A percentile compares a stretch with the other conserved stretches of the same genome.
These are phyloP conservation scores for Trichopoda pennipes DNA, from an alignment of 2,888 invertebrate species.

Conservation along the genomic window DNA sequence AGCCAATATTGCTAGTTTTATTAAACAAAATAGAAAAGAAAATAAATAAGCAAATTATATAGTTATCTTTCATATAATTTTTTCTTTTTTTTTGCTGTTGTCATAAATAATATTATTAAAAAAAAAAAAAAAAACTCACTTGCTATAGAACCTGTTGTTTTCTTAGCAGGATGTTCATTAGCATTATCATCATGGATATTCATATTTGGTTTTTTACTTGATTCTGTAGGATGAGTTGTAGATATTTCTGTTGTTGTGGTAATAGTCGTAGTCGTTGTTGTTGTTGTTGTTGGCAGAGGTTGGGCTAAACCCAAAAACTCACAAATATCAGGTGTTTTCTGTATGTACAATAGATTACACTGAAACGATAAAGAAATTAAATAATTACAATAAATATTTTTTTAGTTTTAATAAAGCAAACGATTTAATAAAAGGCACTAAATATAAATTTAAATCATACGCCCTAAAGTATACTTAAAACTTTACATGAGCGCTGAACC, in stretches of 20 bases:
- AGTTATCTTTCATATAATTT: constrained; percentile 4
- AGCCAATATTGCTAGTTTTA: constrained; percentile 74
- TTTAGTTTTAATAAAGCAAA: neutral
- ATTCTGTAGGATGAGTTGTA: constrained; percentile 24
- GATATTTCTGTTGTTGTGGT: constrained; percentile 40
- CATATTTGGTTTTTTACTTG: constrained; percentile 34
- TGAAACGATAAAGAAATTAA: constrained; percentile 68
- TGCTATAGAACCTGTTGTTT: constrained; percentile 75
- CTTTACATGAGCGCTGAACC: no score
- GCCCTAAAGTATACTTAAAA: no score
- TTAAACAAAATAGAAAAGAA: constrained; percentile 28
- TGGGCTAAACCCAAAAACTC: constrained; percentile 75
- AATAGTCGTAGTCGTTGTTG: constrained; percentile 33
- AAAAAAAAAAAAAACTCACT: constrained; percentile 71
- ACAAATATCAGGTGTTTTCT: constrained; percentile 79
- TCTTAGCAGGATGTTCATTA: constrained; percentile 70
- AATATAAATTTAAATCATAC: no score
- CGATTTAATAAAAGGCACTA: no score
- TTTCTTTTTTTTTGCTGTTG: neutral
- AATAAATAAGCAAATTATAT: constrained; percentile 10
- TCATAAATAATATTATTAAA: constrained; percentile 23
- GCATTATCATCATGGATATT: constrained; percentile 12
- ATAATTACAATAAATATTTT: neutral
- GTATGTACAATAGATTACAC: constrained; percentile 78
- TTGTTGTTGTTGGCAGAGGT: constrained; percentile 51